phyloP scores from a whole-genome alignment of 2,888 invertebrate genomes.

The Thysanoteuthis rhombus region DNA sequence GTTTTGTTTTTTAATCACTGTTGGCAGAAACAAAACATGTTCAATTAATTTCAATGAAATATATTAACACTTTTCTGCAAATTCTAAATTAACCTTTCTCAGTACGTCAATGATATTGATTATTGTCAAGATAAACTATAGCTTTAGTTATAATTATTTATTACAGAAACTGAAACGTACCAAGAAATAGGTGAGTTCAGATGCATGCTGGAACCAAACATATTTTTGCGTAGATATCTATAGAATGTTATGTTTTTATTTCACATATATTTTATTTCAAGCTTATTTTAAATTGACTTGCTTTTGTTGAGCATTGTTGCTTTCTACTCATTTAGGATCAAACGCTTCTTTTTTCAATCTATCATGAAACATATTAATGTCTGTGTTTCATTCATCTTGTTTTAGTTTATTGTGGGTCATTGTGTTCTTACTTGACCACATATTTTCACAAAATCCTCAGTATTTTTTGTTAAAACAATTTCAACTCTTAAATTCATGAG shows the following conservation, averaged over 20 bases:
- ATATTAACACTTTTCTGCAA: too few species aligned
- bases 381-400: background rate
- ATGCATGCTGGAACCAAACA: background rate
- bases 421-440: background rate
- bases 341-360: background rate
- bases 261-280: background rate
- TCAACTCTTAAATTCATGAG: too few species aligned
- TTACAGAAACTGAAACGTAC: slow-evolving; percentile 27
- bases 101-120: too few species aligned
- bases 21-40: too few species aligned
- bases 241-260: background rate
- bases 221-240: background rate
- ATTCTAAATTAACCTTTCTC: too few species aligned
- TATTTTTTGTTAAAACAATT: too few species aligned
- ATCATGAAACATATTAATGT: background rate
- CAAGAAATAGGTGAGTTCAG: slow-evolving; percentile 29
- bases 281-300: background rate
- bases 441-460: background rate
- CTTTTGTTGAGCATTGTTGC: background rate
- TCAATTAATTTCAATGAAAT: too few species aligned
- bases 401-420: background rate
- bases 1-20: too few species aligned
- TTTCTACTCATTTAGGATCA: background rate
- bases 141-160: slow-evolving; percentile 1
- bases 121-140: too few species aligned